Evolutionary conservation across 1,140 invertebrate genomes (phyloP).

Genomic region (Nymphalis io): DNA sequence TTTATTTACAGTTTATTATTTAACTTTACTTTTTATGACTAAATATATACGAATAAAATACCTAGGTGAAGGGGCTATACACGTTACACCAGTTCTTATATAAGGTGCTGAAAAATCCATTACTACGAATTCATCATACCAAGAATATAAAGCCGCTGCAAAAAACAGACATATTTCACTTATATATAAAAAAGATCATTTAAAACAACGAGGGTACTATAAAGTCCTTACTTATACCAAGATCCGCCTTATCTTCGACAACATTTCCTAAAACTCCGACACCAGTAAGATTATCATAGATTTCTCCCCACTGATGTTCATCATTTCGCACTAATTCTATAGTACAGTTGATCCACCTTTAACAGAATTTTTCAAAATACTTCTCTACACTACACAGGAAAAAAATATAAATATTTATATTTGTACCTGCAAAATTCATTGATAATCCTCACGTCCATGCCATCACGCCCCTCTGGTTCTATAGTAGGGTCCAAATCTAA

Average conservation of each 20-base stretch:
- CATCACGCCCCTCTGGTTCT: slow-evolving; percentile 55
- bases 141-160: slow-evolving; percentile 82
- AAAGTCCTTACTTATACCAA: slow-evolving; percentile 78
- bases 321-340: slow-evolving; percentile 77
- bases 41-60: slow-evolving; percentile 35
- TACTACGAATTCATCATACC: slow-evolving; percentile 80
- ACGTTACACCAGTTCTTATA: slow-evolving; percentile 82
- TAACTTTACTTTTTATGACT: background rate
- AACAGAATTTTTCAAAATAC: background rate
- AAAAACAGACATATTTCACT: slow-evolving; percentile 31
- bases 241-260: slow-evolving; percentile 80
- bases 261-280: slow-evolving; percentile 82
- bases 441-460: slow-evolving; percentile 67
- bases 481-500: slow-evolving; percentile 57
- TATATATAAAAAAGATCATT: background rate
- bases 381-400: background rate
- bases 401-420: background rate
- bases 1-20: background rate
- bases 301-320: slow-evolving; percentile 81
- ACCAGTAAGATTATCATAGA: slow-evolving; percentile 82
- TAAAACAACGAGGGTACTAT: background rate
- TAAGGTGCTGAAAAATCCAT: slow-evolving; percentile 81
- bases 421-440: slow-evolving; percentile 71
- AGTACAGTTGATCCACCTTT: slow-evolving; percentile 78
- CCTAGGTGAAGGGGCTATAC: slow-evolving; percentile 82